A percentile compares a stretch with the other conserved stretches of the same genome.
Conservation (phyloP, 2,888 invertebrate genomes). For the Calliopum simillimum region DNA sequence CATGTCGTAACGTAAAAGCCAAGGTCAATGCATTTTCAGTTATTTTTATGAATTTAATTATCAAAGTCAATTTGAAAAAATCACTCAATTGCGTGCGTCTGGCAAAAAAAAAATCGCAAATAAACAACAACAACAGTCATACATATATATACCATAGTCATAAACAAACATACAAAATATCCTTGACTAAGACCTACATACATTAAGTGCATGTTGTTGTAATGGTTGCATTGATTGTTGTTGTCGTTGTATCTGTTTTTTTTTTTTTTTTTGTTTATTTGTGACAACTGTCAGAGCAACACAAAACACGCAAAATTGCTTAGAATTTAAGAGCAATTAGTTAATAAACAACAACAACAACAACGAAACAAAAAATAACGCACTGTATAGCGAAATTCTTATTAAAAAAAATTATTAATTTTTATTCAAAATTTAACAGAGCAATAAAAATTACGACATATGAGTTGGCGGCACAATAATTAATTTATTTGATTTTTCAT, state of each 20-base stretch:
- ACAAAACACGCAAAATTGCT: slow-evolving; percentile 15
- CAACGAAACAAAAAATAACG: not conserved
- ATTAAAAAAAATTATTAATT: no score
- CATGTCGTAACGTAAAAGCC: slow-evolving; percentile 55
- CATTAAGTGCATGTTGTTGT: slow-evolving; percentile 18
- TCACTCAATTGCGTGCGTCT: slow-evolving; percentile 20
- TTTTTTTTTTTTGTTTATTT: slow-evolving; percentile 5
- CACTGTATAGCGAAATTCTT: no score
- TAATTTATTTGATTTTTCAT: no score
- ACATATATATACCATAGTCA: not conserved
- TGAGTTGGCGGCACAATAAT: no score
- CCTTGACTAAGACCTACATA: slow-evolving; percentile 31
- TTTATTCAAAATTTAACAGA: no score
- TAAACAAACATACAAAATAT: not conserved
- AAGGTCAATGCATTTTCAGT: slow-evolving; percentile 53
- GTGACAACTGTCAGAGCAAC: slow-evolving; percentile 11
- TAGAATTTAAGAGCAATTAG: slow-evolving; percentile 5
- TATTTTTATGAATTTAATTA: slow-evolving; percentile 51
- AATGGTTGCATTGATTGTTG: slow-evolving; percentile 1
- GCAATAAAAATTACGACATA: no score
- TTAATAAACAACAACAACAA: not conserved
- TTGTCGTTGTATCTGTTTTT: not conserved
- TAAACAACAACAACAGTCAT: not conserved
- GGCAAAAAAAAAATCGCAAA: slow-evolving; percentile 7
- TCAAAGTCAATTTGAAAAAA: slow-evolving; percentile 56